Conservation (phyloP, 2,113 vertebrate genomes). For the Ochotona princeps region DNA sequence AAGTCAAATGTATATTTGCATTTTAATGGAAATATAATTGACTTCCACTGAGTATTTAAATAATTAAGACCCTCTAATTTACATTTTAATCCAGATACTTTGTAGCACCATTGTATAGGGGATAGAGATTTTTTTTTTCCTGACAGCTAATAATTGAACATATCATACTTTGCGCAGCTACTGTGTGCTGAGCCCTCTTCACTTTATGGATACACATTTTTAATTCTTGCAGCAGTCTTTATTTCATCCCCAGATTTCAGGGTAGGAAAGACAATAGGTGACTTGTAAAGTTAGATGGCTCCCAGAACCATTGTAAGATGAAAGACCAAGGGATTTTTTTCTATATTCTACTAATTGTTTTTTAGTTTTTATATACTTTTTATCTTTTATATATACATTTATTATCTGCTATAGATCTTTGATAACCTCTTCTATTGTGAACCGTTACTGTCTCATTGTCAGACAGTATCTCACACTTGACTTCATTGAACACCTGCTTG, state of each 20-base stretch:
- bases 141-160: conserved; percentile 15
- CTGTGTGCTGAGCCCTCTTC: not conserved
- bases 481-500: not conserved
- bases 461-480: not conserved
- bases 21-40: conserved; percentile 79
- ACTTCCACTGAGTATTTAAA: conserved; percentile 70
- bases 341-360: not conserved
- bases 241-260: conserved; percentile 9
- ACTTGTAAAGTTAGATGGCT: not conserved
- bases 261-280: not conserved
- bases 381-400: not conserved
- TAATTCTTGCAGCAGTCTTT: not conserved
- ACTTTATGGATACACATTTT: not conserved
- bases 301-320: not conserved
- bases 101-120: not conserved
- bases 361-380: conserved; percentile 25
- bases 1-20: conserved; percentile 66
- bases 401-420: not conserved
- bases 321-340: not conserved
- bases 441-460: not conserved
- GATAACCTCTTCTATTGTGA: not conserved
- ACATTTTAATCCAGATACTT: conserved; percentile 71
- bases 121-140: conserved; percentile 17
- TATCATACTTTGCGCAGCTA: not conserved
- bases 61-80: conserved; percentile 71